These are phyloP conservation scores for Telmatherina bonti DNA, from an alignment of 2,797 vertebrate genomes.

Conservation along the genomic window DNA sequence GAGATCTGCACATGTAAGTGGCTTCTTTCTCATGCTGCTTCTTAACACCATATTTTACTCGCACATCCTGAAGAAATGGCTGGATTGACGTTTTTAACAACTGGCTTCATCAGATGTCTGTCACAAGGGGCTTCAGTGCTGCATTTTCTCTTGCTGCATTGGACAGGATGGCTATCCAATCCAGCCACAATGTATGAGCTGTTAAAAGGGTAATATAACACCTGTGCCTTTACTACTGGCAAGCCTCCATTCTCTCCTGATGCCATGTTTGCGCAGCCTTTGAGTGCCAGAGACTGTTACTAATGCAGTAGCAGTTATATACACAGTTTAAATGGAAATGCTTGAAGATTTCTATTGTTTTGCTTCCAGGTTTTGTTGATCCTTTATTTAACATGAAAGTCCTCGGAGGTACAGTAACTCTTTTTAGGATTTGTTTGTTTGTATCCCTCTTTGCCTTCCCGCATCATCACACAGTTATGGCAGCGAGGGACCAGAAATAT, in stretches of 20 bases:
- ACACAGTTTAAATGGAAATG: conserved; percentile 15
- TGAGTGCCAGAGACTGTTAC: conserved; percentile 3
- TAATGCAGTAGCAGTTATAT: not conserved
- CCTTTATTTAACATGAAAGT: conserved; percentile 13
- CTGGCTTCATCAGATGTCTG: not conserved
- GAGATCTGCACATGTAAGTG: not conserved
- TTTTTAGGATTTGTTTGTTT: conserved; percentile 35
- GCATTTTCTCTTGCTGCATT: conserved; percentile 6
- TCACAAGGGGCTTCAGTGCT: conserved; percentile 10
- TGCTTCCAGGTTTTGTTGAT: conserved; percentile 21
- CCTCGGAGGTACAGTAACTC: conserved; percentile 7
- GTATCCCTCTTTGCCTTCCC: conserved; percentile 21
- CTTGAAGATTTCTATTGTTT: conserved; percentile 26
- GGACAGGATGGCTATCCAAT: not conserved
- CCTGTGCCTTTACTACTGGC: conserved; percentile 10
- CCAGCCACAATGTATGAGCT: not conserved
- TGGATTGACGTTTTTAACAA: conserved; percentile 8
- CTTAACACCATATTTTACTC: not conserved
- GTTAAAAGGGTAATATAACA: conserved; percentile 17
- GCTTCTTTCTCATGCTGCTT: not conserved
- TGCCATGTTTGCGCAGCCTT: conserved; percentile 10
- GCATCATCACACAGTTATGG: conserved; percentile 12
- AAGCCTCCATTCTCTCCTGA: conserved; percentile 18
- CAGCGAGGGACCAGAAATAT: conserved; percentile 19
- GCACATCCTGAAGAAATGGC: not conserved